A percentile compares a stretch with the other conserved stretches of the same genome.
Evolutionary conservation across 2,113 vertebrate genomes (phyloP).

Genomic region (Perognathus longimembris): DNA sequence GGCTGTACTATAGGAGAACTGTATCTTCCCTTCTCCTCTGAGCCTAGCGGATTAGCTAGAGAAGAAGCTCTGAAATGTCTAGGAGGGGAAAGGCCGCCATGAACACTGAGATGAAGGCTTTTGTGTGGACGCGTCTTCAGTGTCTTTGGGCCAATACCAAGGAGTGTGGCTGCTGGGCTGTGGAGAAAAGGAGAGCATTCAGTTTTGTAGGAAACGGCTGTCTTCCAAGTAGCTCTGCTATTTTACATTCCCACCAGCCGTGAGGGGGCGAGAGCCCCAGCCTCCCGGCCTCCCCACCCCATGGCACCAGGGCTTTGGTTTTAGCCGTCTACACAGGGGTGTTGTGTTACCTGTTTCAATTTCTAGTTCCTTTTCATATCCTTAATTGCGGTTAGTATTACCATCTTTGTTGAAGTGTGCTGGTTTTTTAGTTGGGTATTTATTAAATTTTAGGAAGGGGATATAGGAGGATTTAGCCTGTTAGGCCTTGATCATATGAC

Average conservation of each 20-base stretch:
- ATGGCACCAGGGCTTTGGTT: neutral
- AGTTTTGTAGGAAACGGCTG: no score
- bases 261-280: neutral
- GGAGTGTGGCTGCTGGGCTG: neutral
- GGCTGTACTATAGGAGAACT: neutral
- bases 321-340: neutral
- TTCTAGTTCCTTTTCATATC: neutral
- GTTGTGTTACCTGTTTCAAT: neutral
- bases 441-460: neutral
- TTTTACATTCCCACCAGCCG: neutral
- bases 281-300: neutral
- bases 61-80: neutral
- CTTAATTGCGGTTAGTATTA: neutral
- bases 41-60: neutral
- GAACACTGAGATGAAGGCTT: neutral
- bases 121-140: neutral
- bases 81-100: no score
- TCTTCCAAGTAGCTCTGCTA: neutral
- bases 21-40: no score
- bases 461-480: neutral
- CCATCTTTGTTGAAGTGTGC: neutral
- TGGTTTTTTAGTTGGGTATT: neutral
- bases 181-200: no score
- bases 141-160: neutral
- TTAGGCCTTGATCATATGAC: constrained; percentile 8